These are phyloP conservation scores for Drosophila limbata DNA, from an alignment of 2,888 invertebrate species.

Conservation along the genomic window DNA sequence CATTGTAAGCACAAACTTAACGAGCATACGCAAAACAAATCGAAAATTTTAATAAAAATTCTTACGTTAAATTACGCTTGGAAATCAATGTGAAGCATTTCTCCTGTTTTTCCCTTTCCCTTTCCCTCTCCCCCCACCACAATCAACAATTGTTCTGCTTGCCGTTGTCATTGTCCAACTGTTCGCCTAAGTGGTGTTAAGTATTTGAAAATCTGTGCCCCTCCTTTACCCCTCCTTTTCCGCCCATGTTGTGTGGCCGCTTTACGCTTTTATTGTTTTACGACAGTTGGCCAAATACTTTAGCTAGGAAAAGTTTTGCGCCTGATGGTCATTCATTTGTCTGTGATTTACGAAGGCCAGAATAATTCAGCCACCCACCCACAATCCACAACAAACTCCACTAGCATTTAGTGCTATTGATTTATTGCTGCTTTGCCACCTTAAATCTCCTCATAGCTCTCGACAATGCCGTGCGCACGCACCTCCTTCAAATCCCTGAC, in stretches of 20 bases:
- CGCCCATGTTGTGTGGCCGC: conserved; percentile 36
- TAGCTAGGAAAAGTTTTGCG: conserved; percentile 67
- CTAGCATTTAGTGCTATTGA: conserved; percentile 69
- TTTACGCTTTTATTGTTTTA: conserved; percentile 75
- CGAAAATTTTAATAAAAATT: conserved; percentile 77
- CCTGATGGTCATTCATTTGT: conserved; percentile 79
- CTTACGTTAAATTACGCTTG: conserved; percentile 71
- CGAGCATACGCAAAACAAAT: conserved; percentile 55
- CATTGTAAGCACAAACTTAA: conserved; percentile 48
- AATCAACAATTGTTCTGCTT: conserved; percentile 13
- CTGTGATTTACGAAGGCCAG: conserved; percentile 70
- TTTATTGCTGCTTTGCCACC: conserved; percentile 55
- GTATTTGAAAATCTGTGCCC: conserved; percentile 74
- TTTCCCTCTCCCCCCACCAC: background rate
- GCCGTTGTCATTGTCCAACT: conserved; percentile 68
- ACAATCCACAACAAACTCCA: conserved; percentile 20
- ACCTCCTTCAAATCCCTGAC: conserved; percentile 71
- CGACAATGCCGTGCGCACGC: conserved; percentile 70
- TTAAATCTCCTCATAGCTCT: conserved; percentile 70
- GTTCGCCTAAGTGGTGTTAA: conserved; percentile 73
- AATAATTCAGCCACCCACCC: conserved; percentile 5
- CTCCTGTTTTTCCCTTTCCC: background rate
- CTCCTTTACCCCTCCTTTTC: conserved; percentile 11
- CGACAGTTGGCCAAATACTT: conserved; percentile 78
- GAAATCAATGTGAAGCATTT: conserved; percentile 44